A percentile compares a stretch with the other conserved stretches of the same genome.
These are phyloP conservation scores for Anoplopoma fimbria DNA, from an alignment of 2,113 vertebrate species.

Conservation along the genomic window DNA sequence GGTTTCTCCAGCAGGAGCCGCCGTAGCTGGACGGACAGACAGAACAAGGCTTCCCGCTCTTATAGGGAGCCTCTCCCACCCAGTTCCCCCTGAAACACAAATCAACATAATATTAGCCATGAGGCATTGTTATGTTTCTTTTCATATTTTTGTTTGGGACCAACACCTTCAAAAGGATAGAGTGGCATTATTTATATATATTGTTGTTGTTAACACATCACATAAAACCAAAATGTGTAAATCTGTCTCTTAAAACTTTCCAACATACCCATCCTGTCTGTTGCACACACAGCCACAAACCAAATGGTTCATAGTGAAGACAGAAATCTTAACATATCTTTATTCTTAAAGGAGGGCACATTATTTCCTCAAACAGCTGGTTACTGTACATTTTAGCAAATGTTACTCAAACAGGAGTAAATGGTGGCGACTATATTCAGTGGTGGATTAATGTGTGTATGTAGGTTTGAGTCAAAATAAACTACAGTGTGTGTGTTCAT, in stretches of 20 bases:
- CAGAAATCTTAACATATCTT: too few relatives aligned
- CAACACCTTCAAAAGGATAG: neutral
- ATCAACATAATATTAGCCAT: neutral
- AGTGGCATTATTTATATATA: neutral
- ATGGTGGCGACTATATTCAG: too few relatives aligned
- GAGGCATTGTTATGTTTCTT: neutral
- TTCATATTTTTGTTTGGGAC: neutral
- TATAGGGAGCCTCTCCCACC: slow-evolving; percentile 91
- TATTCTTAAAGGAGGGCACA: neutral
- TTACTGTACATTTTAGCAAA: too few relatives aligned
- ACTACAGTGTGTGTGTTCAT: too few relatives aligned
- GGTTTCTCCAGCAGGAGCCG: slow-evolving; percentile 88
- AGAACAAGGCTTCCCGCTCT: slow-evolving; percentile 87
- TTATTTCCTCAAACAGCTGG: neutral
- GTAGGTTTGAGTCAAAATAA: neutral
- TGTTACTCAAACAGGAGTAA: too few relatives aligned
- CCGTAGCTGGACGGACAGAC: slow-evolving; percentile 88
- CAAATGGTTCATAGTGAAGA: too few relatives aligned
- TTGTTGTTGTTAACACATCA: neutral
- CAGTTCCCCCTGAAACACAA: slow-evolving; percentile 90
- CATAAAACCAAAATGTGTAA: neutral
- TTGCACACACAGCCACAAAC: too few relatives aligned
- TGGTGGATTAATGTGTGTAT: neutral
- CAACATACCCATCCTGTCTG: too few relatives aligned
- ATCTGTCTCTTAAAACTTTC: too few relatives aligned